phyloP scores from a whole-genome alignment of 2,888 invertebrate genomes.

The Andrena minutula region DNA sequence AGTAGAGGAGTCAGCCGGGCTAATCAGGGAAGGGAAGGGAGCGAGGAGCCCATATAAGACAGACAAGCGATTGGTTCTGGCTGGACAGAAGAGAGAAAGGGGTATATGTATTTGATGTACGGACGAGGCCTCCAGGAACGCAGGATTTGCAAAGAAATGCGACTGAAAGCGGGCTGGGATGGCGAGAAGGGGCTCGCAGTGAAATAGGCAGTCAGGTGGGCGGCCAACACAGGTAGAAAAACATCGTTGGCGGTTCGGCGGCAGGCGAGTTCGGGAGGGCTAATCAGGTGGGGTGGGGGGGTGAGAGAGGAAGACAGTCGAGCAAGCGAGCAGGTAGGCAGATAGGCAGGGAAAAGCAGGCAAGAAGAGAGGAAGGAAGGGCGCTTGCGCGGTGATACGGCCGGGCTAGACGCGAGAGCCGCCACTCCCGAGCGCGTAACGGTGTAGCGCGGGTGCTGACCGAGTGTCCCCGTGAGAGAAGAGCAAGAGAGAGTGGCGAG shows the following conservation, averaged over 20 bases:
- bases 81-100: not conserved
- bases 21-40: not conserved
- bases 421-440: constrained; percentile 85
- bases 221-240: constrained; percentile 22
- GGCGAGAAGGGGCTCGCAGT: not conserved
- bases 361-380: constrained; percentile 74
- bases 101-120: not conserved
- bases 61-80: not conserved
- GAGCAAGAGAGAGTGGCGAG: constrained; percentile 61
- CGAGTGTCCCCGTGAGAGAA: constrained; percentile 75
- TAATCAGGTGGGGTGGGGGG: constrained; percentile 56
- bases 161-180: not conserved
- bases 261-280: constrained; percentile 32
- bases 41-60: not conserved
- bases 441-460: constrained; percentile 84
- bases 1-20: not conserved
- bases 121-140: not conserved
- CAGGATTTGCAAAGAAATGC: constrained; percentile 6
- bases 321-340: constrained; percentile 45
- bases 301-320: constrained; percentile 31
- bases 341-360: constrained; percentile 70
- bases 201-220: constrained; percentile 24
- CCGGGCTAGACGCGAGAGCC: constrained; percentile 86
- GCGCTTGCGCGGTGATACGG: constrained; percentile 81
- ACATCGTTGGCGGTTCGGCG: constrained; percentile 46